phyloP scores from a whole-genome alignment of 2,797 vertebrate species.

The Todus mexicanus region DNA sequence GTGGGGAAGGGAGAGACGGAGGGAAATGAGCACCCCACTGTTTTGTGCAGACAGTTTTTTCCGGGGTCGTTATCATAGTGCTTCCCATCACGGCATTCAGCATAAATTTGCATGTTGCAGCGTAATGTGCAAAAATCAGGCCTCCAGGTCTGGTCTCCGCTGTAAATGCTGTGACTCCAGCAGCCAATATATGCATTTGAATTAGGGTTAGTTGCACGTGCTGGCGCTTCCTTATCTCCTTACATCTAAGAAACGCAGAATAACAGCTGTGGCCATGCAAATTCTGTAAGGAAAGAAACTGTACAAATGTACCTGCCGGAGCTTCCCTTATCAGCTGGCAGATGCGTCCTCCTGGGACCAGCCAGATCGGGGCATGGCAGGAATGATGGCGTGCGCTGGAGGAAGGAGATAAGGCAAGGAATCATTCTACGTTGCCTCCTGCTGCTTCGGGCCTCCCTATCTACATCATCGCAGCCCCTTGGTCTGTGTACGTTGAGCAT shows the following conservation, averaged over 20 bases:
- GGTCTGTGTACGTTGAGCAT: neutral
- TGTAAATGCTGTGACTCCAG: neutral
- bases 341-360: neutral
- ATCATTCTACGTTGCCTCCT: conserved; percentile 40
- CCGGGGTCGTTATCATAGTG: neutral
- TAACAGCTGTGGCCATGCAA: neutral
- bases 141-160: neutral
- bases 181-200: neutral
- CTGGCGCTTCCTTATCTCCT: neutral
- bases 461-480: conserved; percentile 63
- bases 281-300: neutral
- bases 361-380: neutral
- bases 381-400: neutral
- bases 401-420: conserved; percentile 62
- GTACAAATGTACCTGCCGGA: neutral
- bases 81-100: neutral
- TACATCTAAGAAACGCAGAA: neutral
- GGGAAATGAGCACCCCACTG: neutral
- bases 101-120: neutral
- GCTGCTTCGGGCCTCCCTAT: conserved; percentile 45
- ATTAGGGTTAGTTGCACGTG: neutral
- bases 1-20: neutral
- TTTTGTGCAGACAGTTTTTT: neutral
- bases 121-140: neutral
- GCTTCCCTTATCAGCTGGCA: conserved; percentile 52